Evolutionary conservation across 2,797 vertebrate genomes (phyloP), one percentile per base, ranked within the genome.

Genomic region (Phrynocephalus forsythii): DNA sequence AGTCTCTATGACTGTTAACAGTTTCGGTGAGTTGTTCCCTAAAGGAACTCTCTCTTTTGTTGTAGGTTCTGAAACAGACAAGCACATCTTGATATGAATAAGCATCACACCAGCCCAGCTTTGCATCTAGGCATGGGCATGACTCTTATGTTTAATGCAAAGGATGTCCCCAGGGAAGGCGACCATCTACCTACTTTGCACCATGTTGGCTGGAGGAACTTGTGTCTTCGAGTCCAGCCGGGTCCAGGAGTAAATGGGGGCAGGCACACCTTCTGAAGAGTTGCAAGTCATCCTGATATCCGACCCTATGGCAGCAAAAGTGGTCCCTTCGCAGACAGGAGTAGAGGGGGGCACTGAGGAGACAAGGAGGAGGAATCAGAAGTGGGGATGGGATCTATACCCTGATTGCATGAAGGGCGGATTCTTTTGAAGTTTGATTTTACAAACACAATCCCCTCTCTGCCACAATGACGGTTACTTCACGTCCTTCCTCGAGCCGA

Each of bases 161-260:
- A 48, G n/a, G 6, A 11, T 78, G 16, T 38, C 5, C 56, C 4
- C 4, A 44, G 28, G n/a, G 11, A 28, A 75, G 0, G 50, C 5
- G 3, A 9, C 9, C 16, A 13, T 4, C 6, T 8, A 80, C 92
- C 52, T 94, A 96, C 97, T 95, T 96, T 96, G 92, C 78, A 96
- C 91, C 93, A 95, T 90, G 92, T 92, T 94, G 71, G 85, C 93
- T 89, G 26, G 81, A 4, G 93, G 93, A 13, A 95, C 28, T 30
- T 94, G 71, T 2, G 67, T 71, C 60, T 93, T 94, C 18, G 94
- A 83, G 67, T 95, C 95, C 33, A 92, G 84, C 44, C 6, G 92
- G 11, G 87, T 90, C 97, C 97, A 97, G 86, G 87, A 90, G 91
- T 97, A 97, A 72, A 95, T 92, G 0, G 96, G 95, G 48, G 68